phyloP scores from a whole-genome alignment of 2,113 vertebrate genomes.

The pig (Sus scrofa) region T2T-Sscrofa CM000817.6:127717501-127718000 shows the following conservation, averaged over 20 bases:
- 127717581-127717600: background rate
- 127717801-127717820: background rate
- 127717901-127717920: too few species aligned
- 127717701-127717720: slow-evolving; percentile 36
- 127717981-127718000: too few species aligned
- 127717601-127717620: background rate
- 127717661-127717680: background rate
- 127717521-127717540: background rate
- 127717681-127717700: slow-evolving; percentile 16
- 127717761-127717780: background rate
- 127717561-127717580: background rate
- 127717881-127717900: background rate
- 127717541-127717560: slow-evolving; percentile 10
- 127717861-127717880: background rate
- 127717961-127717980: too few species aligned
- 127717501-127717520: slow-evolving; percentile 34
- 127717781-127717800: background rate
- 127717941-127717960: too few species aligned
- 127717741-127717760: background rate
- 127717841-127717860: background rate
- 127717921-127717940: too few species aligned
- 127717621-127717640: background rate
- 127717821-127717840: background rate
- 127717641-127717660: background rate
- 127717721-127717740: background rate